These are phyloP conservation scores for Proterorhinus semilunaris DNA, from an alignment of 2,113 vertebrate genomes.

Conservation along the genomic window DNA sequence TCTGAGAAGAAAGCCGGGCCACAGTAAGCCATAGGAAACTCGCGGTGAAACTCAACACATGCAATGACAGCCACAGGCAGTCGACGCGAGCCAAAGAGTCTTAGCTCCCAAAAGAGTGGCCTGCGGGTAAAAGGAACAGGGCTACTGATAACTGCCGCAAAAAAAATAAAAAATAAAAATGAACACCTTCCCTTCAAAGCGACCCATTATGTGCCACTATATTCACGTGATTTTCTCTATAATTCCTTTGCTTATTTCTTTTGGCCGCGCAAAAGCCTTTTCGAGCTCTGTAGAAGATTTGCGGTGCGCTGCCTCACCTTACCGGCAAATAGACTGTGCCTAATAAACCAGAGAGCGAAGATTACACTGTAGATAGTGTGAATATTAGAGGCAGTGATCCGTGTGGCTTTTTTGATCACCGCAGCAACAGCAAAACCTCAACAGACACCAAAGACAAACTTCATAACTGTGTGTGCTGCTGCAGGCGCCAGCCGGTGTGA, in stretches of 20 bases:
- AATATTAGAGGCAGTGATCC: constrained; percentile 37
- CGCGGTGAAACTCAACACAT: constrained; percentile 75
- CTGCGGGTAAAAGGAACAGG: constrained; percentile 44
- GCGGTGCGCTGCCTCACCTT: constrained; percentile 47
- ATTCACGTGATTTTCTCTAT: constrained; percentile 60
- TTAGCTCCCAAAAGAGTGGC: constrained; percentile 64
- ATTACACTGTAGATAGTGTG: constrained; percentile 50
- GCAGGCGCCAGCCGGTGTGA: constrained; percentile 41
- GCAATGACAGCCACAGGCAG: constrained; percentile 72
- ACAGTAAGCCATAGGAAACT: constrained; percentile 74
- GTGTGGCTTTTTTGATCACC: constrained; percentile 46
- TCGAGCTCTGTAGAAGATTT: constrained; percentile 49
- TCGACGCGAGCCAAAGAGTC: constrained; percentile 57
- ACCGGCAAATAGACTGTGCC: constrained; percentile 32
- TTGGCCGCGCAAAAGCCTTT: constrained; percentile 45
- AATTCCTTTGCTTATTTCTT: constrained; percentile 59
- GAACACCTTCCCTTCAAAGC: constrained; percentile 66
- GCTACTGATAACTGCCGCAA: constrained; percentile 61
- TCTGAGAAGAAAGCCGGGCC: constrained; percentile 62
- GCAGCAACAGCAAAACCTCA: constrained; percentile 38
- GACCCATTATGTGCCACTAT: constrained; percentile 60
- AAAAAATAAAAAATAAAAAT: constrained; percentile 63
- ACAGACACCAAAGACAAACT: constrained; percentile 39
- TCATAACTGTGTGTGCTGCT: constrained; percentile 15
- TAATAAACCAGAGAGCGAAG: constrained; percentile 54